Evolutionary conservation across 30 jellyfish, hydroid and myxozoan species (phyloP), one percentile per base, ranked within the genome.

Genomic region (Hydra vulgaris): DNA sequence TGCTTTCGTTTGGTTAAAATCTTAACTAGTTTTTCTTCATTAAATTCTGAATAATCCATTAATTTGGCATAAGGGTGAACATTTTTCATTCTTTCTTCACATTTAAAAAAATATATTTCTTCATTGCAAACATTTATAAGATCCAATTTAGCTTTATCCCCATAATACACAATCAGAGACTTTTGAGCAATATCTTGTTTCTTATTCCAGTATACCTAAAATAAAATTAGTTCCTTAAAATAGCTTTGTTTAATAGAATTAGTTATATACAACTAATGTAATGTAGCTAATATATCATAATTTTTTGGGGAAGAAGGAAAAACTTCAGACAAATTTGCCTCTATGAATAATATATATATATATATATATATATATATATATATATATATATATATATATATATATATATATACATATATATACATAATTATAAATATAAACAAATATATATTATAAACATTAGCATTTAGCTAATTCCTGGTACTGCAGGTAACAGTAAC

Each of bases 1-100:
- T 89, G 96, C 68, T 81, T 89, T 61, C 88, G 71, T n/a, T 90
- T 87, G 4, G 82, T 66, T 54, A 16, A 77, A 7, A 75, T 80
- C 7, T 71, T 71, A n/a, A 61, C 77, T 88, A 72, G n/a, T n/a
- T 89, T 88, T 20, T 80, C 89, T 0, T 71, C 79, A 8, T 54
- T 27, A 20, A 76, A 23, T 25, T 27, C 7, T 8, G 75, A 84
- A 21, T 72, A 23, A 0, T 73, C 26, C 7, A 53, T 26, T 25
- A 74, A 61, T 15, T 79, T 53, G 0, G 82, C 24, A 25, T 78
- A 61, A 0, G 85, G 85, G 61, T 89, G 89, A 15, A 25, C 25
- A 23, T 84, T 53, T 23, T 53, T 76, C 87, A 89, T 80, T 25
- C 69, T 74, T 53, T 78, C 74, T 25, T 89, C 95, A 0, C 85